These are phyloP conservation scores for Phengaris alcon DNA, from an alignment of 2,888 invertebrate genomes.

Conservation along the genomic window DNA sequence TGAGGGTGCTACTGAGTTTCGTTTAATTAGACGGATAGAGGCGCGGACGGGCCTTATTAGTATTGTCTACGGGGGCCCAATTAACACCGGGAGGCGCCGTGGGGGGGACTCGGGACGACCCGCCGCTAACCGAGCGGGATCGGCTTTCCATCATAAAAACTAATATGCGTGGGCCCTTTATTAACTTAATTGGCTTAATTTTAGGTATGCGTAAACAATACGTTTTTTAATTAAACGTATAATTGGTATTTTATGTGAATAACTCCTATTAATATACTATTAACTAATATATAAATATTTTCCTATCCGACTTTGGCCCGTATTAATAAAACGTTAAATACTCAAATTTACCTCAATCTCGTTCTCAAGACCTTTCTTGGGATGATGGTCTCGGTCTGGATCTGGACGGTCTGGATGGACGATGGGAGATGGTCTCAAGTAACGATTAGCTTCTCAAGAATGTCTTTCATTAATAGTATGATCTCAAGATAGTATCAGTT, in stretches of 20 bases:
- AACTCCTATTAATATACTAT: not conserved
- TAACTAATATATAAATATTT: not conserved
- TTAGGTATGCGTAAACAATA: constrained; percentile 12
- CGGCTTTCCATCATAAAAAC: constrained; percentile 50
- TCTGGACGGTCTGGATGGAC: too few relatives aligned
- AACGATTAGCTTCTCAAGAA: too few relatives aligned
- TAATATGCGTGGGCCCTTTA: constrained; percentile 30
- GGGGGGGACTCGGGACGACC: constrained; percentile 56
- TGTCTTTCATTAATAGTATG: too few relatives aligned
- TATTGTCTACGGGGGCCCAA: constrained; percentile 80
- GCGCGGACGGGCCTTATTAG: constrained; percentile 79
- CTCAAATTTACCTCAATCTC: too few relatives aligned
- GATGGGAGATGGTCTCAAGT: too few relatives aligned
- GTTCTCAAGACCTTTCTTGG: too few relatives aligned
- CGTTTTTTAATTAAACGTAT: not conserved
- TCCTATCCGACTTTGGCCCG: too few relatives aligned
- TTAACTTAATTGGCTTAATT: constrained; percentile 15
- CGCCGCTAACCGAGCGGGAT: constrained; percentile 75
- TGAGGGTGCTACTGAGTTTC: constrained; percentile 78
- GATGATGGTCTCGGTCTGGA: too few relatives aligned
- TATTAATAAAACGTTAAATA: too few relatives aligned
- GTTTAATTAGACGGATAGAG: constrained; percentile 80
- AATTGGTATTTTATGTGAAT: not conserved
- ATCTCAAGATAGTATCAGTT: too few relatives aligned
- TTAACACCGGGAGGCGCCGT: constrained; percentile 74